phyloP scores from a whole-genome alignment of 2,888 invertebrate species.

The Oscheius myriophilus region DNA sequence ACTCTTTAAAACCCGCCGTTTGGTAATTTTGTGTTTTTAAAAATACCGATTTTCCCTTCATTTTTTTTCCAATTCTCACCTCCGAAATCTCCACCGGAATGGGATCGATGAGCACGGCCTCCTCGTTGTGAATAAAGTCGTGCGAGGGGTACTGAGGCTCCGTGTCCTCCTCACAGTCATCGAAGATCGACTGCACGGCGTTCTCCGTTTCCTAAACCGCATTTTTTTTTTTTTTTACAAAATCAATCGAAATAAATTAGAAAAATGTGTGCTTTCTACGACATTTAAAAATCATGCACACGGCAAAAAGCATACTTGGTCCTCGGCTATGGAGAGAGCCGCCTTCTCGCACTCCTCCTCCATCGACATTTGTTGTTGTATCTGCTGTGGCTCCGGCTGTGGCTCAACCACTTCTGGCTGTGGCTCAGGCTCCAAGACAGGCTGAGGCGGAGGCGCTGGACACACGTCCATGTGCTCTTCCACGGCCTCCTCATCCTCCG shows the following conservation, averaged over 20 bases:
- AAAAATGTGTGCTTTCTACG: no score
- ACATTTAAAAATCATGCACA: neutral
- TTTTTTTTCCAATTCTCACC: constrained; percentile 3
- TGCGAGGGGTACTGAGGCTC: constrained; percentile 28
- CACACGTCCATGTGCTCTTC: constrained; percentile 4
- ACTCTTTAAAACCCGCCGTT: no score
- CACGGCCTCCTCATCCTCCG: neutral
- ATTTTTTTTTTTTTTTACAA: no score
- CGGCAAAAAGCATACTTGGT: constrained; percentile 18
- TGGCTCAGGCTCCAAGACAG: neutral
- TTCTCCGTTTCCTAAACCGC: constrained; percentile 5
- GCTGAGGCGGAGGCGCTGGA: constrained; percentile 3
- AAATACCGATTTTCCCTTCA: neutral
- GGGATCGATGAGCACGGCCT: constrained; percentile 1
- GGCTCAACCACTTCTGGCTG: constrained; percentile 1
- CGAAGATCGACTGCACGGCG: constrained; percentile 22
- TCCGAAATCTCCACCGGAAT: constrained; percentile 20
- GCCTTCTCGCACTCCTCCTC: constrained; percentile 24
- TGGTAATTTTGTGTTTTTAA: no score
- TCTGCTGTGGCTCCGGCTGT: constrained; percentile 4
- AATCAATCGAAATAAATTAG: no score
- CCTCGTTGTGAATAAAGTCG: constrained; percentile 15
- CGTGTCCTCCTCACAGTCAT: constrained; percentile 26
- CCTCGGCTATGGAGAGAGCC: constrained; percentile 22
- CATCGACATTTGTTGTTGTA: neutral